A percentile compares a stretch with the other conserved stretches of the same genome.
Conservation (phyloP, 2,113 vertebrate species). For the Oreotragus oreotragus region DNA sequence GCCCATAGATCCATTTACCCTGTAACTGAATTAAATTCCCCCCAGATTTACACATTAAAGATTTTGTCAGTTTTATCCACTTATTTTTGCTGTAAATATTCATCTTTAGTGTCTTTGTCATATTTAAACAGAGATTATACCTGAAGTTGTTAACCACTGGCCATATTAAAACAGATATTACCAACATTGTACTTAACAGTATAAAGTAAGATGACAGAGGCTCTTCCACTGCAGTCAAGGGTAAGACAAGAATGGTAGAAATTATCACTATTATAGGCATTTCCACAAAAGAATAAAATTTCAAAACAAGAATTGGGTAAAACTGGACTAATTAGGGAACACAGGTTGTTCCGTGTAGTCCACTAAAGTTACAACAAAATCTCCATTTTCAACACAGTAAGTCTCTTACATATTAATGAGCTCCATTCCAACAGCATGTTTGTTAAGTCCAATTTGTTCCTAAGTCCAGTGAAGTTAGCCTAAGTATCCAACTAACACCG, state of each 20-base stretch:
- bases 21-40: conserved; percentile 11
- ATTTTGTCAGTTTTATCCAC: neutral
- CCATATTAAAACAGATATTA: neutral
- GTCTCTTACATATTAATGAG: neutral
- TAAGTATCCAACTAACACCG: neutral
- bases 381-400: neutral
- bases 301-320: neutral
- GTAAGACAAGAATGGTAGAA: neutral
- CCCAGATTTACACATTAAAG: neutral
- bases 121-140: neutral
- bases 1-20: neutral
- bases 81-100: conserved; percentile 14
- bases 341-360: neutral
- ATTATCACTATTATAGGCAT: neutral
- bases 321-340: neutral
- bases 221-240: no score
- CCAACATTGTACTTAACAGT: neutral
- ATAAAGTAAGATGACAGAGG: neutral
- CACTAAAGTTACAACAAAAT: neutral
- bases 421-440: neutral
- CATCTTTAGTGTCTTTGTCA: neutral
- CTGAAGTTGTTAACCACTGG: neutral
- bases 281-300: neutral
- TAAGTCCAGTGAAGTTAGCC: neutral
- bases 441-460: neutral